Base-by-base conservation (phyloP, 2,113 vertebrate genomes). In the Anas platyrhynchos region DNA sequence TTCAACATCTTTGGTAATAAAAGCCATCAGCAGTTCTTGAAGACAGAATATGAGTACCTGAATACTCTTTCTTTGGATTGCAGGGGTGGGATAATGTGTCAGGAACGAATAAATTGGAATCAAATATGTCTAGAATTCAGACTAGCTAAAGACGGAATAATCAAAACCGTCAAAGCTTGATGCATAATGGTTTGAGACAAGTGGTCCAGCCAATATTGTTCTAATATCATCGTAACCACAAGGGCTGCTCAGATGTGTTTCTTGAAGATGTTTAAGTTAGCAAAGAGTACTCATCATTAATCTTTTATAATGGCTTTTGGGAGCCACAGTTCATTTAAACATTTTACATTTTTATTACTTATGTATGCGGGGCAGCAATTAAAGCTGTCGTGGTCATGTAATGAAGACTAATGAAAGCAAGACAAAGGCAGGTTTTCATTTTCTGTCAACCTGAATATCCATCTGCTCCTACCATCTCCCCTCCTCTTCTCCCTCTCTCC, bases 281-380 rank as follows among this genome's bases (percentile, higher is more conserved):
- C 89, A 91, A 95, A 91, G 89, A 97, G 91, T 97, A 84, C 85
- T 90, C 94, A 62, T 97, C 98, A 97, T 98, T 98, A 98, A 98
- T 98, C 98, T 98, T 98, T 98, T 98, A 98, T 98, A 97, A 98
- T 98, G 97, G 97, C 98, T 98, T 98, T 97, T 98, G 97, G 98
- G 98, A 98, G 98, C 97, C 98, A 91, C 95, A 83, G 96, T 93
- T 97, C 95, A 91, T 96, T 97, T 96, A 97, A 97, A 95, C 97
- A 97, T 98, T 98, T 98, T 97, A 98, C 97, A 93, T 98, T 96
- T 98, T 98, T 98, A 98, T 97, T 97, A 95, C 96, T 97, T 94
- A 94, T 96, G 95, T 94, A 96, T 96, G 92, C 63, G 68, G 96
- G 96, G 92, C 92, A 92, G 95, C 95, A 96, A 95, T 97, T 96